Evolutionary conservation across 2,888 invertebrate species (phyloP), one percentile per base, ranked within the genome.

Genomic region (Linyphia triangularis): DNA sequence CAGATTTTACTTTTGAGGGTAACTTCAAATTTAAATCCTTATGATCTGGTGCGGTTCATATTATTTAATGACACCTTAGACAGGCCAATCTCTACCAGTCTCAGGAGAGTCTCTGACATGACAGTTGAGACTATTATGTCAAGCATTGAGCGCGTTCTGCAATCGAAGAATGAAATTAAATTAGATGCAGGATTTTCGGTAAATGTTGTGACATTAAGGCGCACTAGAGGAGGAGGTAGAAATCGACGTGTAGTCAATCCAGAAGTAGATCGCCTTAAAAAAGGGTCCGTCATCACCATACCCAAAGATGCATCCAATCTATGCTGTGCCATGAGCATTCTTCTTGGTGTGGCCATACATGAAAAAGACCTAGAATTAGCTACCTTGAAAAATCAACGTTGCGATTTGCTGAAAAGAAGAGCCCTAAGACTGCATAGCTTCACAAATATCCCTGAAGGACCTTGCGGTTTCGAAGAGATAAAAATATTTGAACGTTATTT

Each of bases 391-490:
- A n/a, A 19, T 24, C 13, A 16, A 19, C 40, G 57, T 2, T 9
- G 24, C 0, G 51, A 30, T 0, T 5, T 43, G 40, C 65, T 43
- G 0, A 16, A 22, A n/a, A 59, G 40, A 13, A 33, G n/a, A 7
- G 70, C 72, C 3, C 10, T 19, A 24, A 13, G 10, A 24, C 22
- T 83, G 1, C 73, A 83, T 26, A 22, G 28, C 0, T 5, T 13
- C 13, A 24, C 65, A 13, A 30, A 22, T 22, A 33, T 83, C 16
- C 7, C 63, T 5, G 9, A 30, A 6, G 65, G 73, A 1, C 43
- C 83, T 13, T 73, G 65, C 43, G 30, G 22, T 3, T 73, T 40
- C 16, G n/a, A 30, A 16, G 83, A 83, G 19, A 83, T 83, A n/a
- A 22, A 16, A 6, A 40, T 22, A 0, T 83, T 83, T 51, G 65